Percentiles rank a stretch among this genome's conserved stretches.
Evolutionary conservation across 2,797 vertebrate genomes (phyloP).

Genomic region (Poecilia gillii): DNA sequence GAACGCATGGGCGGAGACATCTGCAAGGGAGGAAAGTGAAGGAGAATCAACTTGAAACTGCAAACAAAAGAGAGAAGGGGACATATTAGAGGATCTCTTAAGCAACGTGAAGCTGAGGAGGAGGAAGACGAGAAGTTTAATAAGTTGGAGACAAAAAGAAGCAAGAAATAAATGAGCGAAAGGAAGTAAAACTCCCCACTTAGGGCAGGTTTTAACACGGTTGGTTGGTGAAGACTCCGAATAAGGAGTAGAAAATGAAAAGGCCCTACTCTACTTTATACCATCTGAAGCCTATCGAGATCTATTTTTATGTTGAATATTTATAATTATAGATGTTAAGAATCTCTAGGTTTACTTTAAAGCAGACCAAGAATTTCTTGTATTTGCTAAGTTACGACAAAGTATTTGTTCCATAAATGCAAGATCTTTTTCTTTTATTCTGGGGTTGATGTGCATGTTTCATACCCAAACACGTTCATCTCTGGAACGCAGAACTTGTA

Average conservation of each 20-base stretch:
- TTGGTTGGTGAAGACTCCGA: neutral
- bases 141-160: neutral
- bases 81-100: neutral
- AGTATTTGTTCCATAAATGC: neutral
- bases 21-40: neutral
- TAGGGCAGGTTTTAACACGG: neutral
- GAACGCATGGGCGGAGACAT: neutral
- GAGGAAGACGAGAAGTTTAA: neutral
- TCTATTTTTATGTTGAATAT: neutral
- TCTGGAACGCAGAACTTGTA: neutral
- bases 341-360: neutral
- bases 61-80: neutral
- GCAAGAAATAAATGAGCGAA: neutral
- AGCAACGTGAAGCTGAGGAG: neutral
- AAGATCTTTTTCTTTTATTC: neutral
- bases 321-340: neutral
- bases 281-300: neutral
- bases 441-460: neutral
- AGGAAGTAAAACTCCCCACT: neutral
- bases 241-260: neutral
- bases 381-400: neutral
- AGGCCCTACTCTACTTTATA: neutral
- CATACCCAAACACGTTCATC: neutral
- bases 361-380: neutral
- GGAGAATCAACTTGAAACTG: neutral